Base-by-base conservation (phyloP, 2,888 invertebrate species). In the Geophilus truncorum region DNA sequence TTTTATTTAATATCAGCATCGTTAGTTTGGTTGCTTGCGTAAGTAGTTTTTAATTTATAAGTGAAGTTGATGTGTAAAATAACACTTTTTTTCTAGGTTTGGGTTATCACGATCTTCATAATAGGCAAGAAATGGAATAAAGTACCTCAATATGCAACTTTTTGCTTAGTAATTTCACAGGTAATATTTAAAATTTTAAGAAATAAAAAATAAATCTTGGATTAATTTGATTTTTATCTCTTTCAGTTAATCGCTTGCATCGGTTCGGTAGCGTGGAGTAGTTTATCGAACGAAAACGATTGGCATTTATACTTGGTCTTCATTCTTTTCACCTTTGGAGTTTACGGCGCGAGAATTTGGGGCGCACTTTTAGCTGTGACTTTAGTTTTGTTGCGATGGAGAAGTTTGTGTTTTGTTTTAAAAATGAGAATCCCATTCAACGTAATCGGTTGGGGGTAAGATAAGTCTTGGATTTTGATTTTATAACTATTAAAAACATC, bases 1-100 rank as follows among this genome's bases (percentile, higher is more conserved):
- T 95, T 84, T 92, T 94, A 0, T 92, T 95, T 84, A 94, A 96
- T 85, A 90, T 96, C 77, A 94, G 95, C 83, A 92, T 95, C 77
- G 90, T 93, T 2, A 92, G 95, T 0, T 88, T 93, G 0, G 87
- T 94, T 1, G 93, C 93, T 30, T 92, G 92, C 81, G 87, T 93
- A 86, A 87, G 87, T 86, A 32, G n/a, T 12, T 70, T 1, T 12
- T 9, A 40, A 2, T 34, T 34, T 34, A 7, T 40, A 1, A 3
- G 3, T 18, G n/a, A 5, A 1, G n/a, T n/a, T n/a, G n/a, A n/a
- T n/a, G n/a, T n/a, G n/a, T n/a, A n/a, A n/a, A n/a, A n/a, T n/a
- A n/a, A n/a, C n/a, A n/a, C n/a, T n/a, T n/a, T n/a, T n/a, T 70
- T 76, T 76, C 10, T n/a, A 76, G 76, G 28, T 80, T 15, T 80